Percentiles rank a stretch among this genome's conserved stretches.
These are phyloP conservation scores for Galeopsomyia nigrocyanea DNA, from an alignment of 2,888 invertebrate species.

Conservation along the genomic window DNA sequence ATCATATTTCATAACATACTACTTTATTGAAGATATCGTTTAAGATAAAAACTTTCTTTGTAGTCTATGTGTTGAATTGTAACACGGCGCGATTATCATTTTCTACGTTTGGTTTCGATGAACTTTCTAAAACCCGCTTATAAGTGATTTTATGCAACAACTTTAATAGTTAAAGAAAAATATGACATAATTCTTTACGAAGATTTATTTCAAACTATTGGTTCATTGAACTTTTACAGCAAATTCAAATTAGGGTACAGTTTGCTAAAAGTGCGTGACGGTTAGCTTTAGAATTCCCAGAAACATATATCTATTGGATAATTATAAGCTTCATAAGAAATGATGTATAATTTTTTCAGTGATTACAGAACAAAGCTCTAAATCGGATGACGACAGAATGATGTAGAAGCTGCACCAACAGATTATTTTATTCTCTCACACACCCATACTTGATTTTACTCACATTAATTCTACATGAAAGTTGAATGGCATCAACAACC, in stretches of 20 bases:
- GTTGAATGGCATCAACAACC: conserved; percentile 28
- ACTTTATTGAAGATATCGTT: conserved; percentile 19
- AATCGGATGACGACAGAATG: conserved; percentile 11
- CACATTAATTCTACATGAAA: conserved; percentile 11
- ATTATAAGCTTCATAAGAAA: conserved; percentile 11
- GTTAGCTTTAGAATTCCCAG: too few relatives aligned
- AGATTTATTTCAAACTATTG: background rate
- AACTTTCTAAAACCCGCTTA: conserved; percentile 11
- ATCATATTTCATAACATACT: conserved; percentile 30
- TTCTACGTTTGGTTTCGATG: conserved; percentile 8
- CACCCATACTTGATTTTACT: too few relatives aligned
- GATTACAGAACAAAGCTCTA: conserved; percentile 24
- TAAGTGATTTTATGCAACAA: conserved; percentile 16
- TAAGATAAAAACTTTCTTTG: conserved; percentile 34
- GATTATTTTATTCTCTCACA: background rate
- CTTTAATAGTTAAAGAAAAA: conserved; percentile 13
- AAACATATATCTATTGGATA: background rate
- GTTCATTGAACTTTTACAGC: background rate
- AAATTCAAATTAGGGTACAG: background rate
- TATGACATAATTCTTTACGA: conserved; percentile 14
- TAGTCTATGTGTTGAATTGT: conserved; percentile 30
- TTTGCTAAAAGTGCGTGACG: background rate
- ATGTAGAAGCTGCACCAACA: background rate
- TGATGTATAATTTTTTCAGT: conserved; percentile 10
- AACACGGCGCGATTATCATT: conserved; percentile 25